phyloP scores from a whole-genome alignment of 2,888 invertebrate genomes.

The Gibbula magus region DNA sequence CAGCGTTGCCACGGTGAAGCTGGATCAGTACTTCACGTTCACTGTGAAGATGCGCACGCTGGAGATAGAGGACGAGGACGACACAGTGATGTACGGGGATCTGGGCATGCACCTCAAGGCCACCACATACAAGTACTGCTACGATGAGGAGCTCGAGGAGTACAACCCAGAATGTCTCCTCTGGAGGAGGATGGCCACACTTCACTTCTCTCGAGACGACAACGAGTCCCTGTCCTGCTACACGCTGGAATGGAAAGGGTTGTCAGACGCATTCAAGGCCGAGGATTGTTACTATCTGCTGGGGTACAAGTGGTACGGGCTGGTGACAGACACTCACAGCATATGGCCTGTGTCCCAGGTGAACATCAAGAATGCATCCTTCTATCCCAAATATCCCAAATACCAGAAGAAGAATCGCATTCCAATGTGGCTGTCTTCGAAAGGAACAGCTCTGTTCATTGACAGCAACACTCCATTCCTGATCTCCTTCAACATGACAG shows the following conservation, averaged over 20 bases:
- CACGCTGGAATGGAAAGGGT: constrained; percentile 40
- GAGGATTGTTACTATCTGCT: constrained; percentile 48
- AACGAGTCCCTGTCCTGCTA: constrained; percentile 39
- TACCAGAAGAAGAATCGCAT: constrained; percentile 40
- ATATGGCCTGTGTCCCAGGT: constrained; percentile 25
- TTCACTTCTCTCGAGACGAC: constrained; percentile 36
- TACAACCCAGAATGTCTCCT: constrained; percentile 40
- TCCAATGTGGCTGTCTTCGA: constrained; percentile 44
- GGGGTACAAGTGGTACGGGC: constrained; percentile 27
- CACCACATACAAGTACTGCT: constrained; percentile 42
- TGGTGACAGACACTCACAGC: constrained; percentile 19
- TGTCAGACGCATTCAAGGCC: constrained; percentile 31
- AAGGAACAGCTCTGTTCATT: constrained; percentile 42
- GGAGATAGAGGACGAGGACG: constrained; percentile 42
- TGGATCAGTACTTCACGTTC: constrained; percentile 41
- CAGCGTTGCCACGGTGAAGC: constrained; percentile 39
- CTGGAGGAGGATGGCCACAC: constrained; percentile 42
- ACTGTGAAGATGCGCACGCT: constrained; percentile 45
- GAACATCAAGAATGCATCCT: constrained; percentile 30
- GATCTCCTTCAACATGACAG: constrained; percentile 41
- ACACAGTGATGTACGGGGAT: constrained; percentile 46
- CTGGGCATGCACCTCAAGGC: constrained; percentile 43
- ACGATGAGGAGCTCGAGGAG: constrained; percentile 28
- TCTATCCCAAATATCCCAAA: constrained; percentile 40
- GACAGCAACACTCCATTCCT: constrained; percentile 42